Evolutionary conservation across 2,888 invertebrate genomes (phyloP), one percentile per base, ranked within the genome.

Genomic region (Ophion ventricosus): DNA sequence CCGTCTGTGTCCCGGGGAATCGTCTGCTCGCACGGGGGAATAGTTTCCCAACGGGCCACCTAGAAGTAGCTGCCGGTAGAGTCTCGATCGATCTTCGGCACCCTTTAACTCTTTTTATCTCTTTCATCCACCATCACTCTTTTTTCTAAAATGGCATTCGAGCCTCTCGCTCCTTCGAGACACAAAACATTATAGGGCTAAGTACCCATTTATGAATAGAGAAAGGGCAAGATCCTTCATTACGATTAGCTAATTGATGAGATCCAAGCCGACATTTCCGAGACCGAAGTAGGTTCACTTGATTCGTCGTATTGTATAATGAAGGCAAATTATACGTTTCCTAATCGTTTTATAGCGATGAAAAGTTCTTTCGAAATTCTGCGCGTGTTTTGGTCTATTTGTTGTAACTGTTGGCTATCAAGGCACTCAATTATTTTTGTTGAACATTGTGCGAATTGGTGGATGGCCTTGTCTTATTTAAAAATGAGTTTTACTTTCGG

Each of bases 21-120:
- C 23, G 64, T 49, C 64, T 64, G 64, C 26, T 49, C 25, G 74
- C 63, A 61, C 14, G 49, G 29, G 43, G 63, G 49, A 63, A 74
- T 74, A 80, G 74, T 74, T 74, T 80, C 82, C 78, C 54, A 35
- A 56, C 35, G 78, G 49, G 61, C 61, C 25, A 40, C 29, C 29
- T 14, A 59, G 57, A 54, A 73, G 72, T 76, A 72, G 77, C 72
- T 25, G 26, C 49, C 54, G 82, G 66, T 77, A 66, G 66, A 74
- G 25, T 73, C 73, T 20, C 73, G 69, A 82, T 82, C 54, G 40
- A 77, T 82, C 82, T 72, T 69, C 69, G 20, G 40, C 67, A n/a
- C 56, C 63, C 59, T 77, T 77, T 74, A 25, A 40, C 57, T 73
- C 43, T 59, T 40, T 72, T 57, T 26, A 59, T 25, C 20, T 67